Base-by-base conservation (phyloP, 1,140 invertebrate genomes). In the Drosophila pallidifrons region DNA sequence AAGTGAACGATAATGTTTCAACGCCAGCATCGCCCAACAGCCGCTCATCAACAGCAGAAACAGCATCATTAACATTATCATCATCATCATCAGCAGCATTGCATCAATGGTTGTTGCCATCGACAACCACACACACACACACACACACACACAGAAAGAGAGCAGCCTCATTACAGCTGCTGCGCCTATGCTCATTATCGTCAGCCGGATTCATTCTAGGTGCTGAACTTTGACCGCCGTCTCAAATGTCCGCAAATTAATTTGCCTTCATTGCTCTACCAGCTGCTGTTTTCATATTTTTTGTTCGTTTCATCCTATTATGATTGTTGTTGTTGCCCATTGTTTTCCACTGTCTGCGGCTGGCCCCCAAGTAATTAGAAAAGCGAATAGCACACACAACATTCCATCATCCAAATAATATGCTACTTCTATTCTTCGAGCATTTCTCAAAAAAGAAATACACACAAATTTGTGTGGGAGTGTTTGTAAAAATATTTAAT, bases 1-100 rank as follows among this genome's bases (percentile, higher is more conserved):
- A 51, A 79, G 82, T 67, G 82, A 69, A 87, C 82, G 76, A 87
- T 79, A 86, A 86, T 82, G 72, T 77, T 80, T 52, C 71, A 68
- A 47, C 75, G 54, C 52, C 57, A 47, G 58, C 30, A 57, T 28
- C 46, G 20, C 30, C 52, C 66, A 60, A 30, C 10, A 10, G 30
- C 25, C 11, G 5, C 60, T 45, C 59, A 61, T 63, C 47, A 45
- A 3, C 35, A 59, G 55, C 55, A 13, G 25, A 55, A 74, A 49
- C 63, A 55, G 8, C 49, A 57, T 51, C 55, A 67, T 63, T 28
- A 41, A 32, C 30, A 63, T 69, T 32, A 63, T 41, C 64, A 69
- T 81, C 54, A 46, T 32, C 52, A 57, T 75, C 65, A 77, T 74
- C 61, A 77, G 77, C 65, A 61, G 68, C 63, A 82, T 74, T 52